phyloP scores from a whole-genome alignment of 2,797 vertebrate species.

The Catostomus latipinnis region DNA sequence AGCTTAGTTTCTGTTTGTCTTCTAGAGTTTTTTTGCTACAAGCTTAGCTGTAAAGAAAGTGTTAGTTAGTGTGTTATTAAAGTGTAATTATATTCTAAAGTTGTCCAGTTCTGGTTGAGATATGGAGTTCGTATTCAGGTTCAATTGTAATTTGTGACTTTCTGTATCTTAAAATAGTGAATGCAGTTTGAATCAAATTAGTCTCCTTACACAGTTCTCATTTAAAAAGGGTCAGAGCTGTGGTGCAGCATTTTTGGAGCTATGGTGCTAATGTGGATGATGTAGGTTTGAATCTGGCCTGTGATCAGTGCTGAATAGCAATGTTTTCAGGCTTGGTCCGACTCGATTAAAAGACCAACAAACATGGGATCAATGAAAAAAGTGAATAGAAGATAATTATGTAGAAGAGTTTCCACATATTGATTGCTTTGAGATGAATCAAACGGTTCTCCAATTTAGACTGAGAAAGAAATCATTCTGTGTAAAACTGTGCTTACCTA shows the following conservation, averaged over 20 bases:
- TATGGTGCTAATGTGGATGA: too few species aligned
- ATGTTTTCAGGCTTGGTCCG: not conserved
- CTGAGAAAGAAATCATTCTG: conserved; percentile 12
- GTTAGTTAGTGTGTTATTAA: too few species aligned
- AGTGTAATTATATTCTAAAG: too few species aligned
- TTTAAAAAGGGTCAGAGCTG: too few species aligned
- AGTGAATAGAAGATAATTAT: not conserved
- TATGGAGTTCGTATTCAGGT: too few species aligned
- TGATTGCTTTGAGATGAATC: conserved; percentile 23
- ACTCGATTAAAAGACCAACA: not conserved
- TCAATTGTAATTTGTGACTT: too few species aligned
- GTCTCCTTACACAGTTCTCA: too few species aligned
- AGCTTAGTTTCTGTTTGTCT: conserved; percentile 24
- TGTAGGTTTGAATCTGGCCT: too few species aligned
- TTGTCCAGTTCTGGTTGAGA: too few species aligned
- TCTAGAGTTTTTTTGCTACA: not conserved
- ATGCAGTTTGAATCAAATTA: too few species aligned
- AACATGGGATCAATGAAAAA: not conserved
- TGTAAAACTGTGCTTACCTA: too few species aligned
- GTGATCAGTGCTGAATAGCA: not conserved
- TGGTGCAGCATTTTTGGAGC: not conserved
- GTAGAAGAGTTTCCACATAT: not conserved
- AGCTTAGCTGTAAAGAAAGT: not conserved
- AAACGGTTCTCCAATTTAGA: not conserved
- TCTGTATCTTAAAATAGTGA: too few species aligned